phyloP scores from a whole-genome alignment of 2,888 invertebrate genomes.

The Amaurobius ferox region DNA sequence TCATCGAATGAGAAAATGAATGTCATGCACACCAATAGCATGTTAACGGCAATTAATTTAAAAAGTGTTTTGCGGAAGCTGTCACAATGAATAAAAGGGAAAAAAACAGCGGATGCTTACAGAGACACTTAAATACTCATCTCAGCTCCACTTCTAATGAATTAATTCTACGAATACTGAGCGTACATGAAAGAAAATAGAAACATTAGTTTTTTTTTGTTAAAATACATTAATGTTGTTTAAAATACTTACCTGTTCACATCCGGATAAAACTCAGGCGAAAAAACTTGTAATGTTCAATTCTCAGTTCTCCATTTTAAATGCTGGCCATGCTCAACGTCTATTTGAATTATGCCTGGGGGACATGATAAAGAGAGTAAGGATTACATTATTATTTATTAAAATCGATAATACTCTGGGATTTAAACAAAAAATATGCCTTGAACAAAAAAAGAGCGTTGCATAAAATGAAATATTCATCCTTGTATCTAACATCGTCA shows the following conservation, averaged over 20 bases:
- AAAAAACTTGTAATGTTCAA: background rate
- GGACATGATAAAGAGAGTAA: slow-evolving; percentile 8
- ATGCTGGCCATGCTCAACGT: too few species aligned
- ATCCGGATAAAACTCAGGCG: background rate
- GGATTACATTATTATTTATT: slow-evolving; percentile 35
- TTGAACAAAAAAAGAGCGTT: slow-evolving; percentile 1
- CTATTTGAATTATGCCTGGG: slow-evolving; percentile 8
- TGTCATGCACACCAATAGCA: too few species aligned
- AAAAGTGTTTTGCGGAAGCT: too few species aligned
- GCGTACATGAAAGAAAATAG: background rate
- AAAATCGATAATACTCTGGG: slow-evolving; percentile 40
- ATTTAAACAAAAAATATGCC: slow-evolving; percentile 26
- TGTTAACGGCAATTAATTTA: too few species aligned
- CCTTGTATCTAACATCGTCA: slow-evolving; percentile 19
- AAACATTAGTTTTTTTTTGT: background rate
- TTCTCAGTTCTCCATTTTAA: slow-evolving; percentile 7
- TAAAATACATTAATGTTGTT: background rate
- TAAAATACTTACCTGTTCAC: slow-evolving; percentile 6
- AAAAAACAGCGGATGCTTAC: background rate
- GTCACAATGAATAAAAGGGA: too few species aligned
- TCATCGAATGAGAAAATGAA: too few species aligned
- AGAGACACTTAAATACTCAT: background rate
- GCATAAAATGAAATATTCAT: slow-evolving; percentile 65
- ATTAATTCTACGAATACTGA: background rate
- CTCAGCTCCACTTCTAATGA: too few species aligned